Evolutionary conservation across 2,888 invertebrate species (phyloP).

Genomic region (Quadroppia sp.): DNA sequence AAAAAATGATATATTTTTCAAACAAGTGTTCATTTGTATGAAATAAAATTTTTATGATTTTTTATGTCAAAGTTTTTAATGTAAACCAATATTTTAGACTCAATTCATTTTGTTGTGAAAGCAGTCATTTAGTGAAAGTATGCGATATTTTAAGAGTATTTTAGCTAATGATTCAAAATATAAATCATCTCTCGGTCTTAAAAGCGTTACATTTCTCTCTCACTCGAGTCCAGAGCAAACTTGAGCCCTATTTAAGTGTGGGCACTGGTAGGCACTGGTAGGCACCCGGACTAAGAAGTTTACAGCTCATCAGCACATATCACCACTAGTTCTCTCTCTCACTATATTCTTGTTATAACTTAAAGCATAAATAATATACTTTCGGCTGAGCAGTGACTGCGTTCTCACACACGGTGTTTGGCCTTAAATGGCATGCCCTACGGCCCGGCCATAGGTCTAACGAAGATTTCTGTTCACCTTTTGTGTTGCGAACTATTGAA

Average conservation of each 20-base stretch:
- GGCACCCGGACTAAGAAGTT: background rate
- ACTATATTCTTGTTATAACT: background rate
- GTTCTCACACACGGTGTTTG: background rate
- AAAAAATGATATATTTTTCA: too few relatives aligned
- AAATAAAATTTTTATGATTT: too few relatives aligned
- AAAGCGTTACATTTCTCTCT: slow-evolving; percentile 12
- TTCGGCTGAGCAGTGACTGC: background rate
- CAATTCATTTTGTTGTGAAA: too few relatives aligned
- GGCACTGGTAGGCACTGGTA: background rate
- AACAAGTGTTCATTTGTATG: too few relatives aligned
- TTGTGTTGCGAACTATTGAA: slow-evolving; percentile 1
- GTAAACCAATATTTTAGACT: too few relatives aligned
- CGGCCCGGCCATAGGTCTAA: background rate
- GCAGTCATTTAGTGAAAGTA: too few relatives aligned
- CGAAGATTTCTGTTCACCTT: slow-evolving; percentile 17
- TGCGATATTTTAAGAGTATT: too few relatives aligned
- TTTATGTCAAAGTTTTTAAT: too few relatives aligned
- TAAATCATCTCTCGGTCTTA: too few relatives aligned
- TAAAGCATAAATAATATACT: background rate
- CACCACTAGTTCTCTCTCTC: background rate
- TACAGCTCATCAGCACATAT: slow-evolving; percentile 26
- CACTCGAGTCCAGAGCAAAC: background rate
- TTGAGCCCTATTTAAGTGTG: background rate
- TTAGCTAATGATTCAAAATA: too few relatives aligned
- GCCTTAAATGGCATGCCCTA: slow-evolving; percentile 4